Base-by-base conservation (phyloP, 1,140 invertebrate genomes). In the Ceratina calcarata region DNA sequence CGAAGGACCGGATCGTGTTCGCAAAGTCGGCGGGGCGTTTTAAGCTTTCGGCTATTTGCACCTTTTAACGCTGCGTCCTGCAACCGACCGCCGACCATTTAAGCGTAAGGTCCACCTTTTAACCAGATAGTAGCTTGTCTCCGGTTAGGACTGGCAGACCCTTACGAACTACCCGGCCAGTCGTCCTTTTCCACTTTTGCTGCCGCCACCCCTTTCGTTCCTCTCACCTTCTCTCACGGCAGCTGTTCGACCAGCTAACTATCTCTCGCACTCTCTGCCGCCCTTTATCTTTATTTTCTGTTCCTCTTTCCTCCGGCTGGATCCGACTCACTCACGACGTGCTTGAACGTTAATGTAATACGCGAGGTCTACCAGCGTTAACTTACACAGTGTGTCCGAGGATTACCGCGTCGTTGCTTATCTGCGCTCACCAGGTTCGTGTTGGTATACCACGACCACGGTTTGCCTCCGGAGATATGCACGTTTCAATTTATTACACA, bases 391-490 rank as follows among this genome's bases (percentile, higher is more conserved):
- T 91, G 89, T 90, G 87, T 86, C 75, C 82, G 87, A 88, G 90
- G 90, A 92, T 92, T 92, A 92, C 89, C 88, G 89, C 89, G 88
- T 89, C 90, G 87, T 88, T 90, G 89, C 91, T 91, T 92, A 91
- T 92, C 91, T 91, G 78, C 83, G 81, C 82, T 86, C 86, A 67
- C 86, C 88, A 91, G 89, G 83, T 89, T 78, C 83, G 77, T 87
- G 86, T 84, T 85, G 85, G 81, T 85, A 83, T 82, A 83, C 82
- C 84, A 89, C 84, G 78, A 84, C 81, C 73, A 80, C 73, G 75
- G 45, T 79, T 80, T 81, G 62, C 81, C 73, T 82, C 78, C 69
- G 78, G 80, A 85, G 75, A 84, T 89, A 89, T 86, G 85, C 89
- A 88, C 86, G 86, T 91, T 90, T 90, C 88, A 89, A 91, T 91